Base-by-base conservation (phyloP, 2,797 vertebrate species). In the Xenops minutus region DNA sequence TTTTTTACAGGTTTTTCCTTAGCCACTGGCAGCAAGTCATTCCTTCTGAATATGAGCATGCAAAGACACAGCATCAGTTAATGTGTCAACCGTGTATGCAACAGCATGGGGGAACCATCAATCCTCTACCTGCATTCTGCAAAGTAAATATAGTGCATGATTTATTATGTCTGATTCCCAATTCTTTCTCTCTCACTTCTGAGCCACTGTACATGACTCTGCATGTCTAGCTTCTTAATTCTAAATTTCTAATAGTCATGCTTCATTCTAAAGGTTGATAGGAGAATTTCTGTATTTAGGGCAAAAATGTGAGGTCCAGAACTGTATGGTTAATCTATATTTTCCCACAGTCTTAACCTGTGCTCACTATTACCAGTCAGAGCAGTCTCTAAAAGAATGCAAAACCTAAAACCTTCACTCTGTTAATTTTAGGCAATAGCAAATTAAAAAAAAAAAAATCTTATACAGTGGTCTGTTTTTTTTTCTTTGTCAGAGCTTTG, bases 131-230 rank as follows among this genome's bases (percentile, higher is more conserved):
- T 92, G 56, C 73, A 88, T 94, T 83, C 91, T 88, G 55, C 75
- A 94, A 81, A 75, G 41, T 62, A 94, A 95, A 95, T 95, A 86
- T 32, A 87, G 51, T 80, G 30, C 79, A 86, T 94, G 92, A 96
- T 96, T 96, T 96, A 96, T 97, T 78, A 81, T 29, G 39, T 75
- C 63, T 88, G 77, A 76, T 82, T 95, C 73, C 49, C 79, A 71
- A 1, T 90, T 69, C 64, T 80, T 86, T 90, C 74, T 81, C 58
- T 26, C 44, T 85, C 23, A 54, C 58, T 93, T 91, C 61, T 83
- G 83, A 93, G 88, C 24, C 37, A 14, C 54, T 49, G 13, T 41
- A 55, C 72, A 80, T 93, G 76, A 90, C 62, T 92, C 55, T 87
- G 78, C 74, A 92, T 87, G 48, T 73, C 37, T 68, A 81, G 54